Conservation (phyloP, 1,140 invertebrate genomes). For the Aricia agestis region DNA sequence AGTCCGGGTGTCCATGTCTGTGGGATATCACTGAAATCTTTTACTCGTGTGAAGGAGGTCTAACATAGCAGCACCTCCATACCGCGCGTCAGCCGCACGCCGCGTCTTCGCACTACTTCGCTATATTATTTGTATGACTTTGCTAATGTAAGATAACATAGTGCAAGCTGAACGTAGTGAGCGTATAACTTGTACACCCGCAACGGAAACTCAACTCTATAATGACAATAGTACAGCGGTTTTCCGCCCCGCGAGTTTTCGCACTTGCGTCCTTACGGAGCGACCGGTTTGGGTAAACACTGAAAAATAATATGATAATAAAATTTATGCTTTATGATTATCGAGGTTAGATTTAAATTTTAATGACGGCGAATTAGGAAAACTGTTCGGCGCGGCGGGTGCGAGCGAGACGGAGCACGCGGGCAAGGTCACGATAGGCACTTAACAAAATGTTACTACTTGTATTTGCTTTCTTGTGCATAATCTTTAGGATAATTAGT, state of each 20-base stretch:
- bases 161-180: neutral
- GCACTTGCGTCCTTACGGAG: neutral
- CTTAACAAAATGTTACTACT: conserved; percentile 38
- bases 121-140: conserved; percentile 15
- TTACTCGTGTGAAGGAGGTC: neutral
- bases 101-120: conserved; percentile 4
- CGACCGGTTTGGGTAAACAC: conserved; percentile 27
- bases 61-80: neutral
- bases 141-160: conserved; percentile 16
- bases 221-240: neutral
- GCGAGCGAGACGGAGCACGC: conserved; percentile 42
- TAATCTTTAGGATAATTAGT: conserved; percentile 14
- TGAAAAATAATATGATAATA: conserved; percentile 34
- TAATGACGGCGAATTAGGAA: conserved; percentile 42
- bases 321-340: conserved; percentile 36
- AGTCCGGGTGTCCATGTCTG: too few relatives aligned
- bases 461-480: conserved; percentile 18
- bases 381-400: conserved; percentile 43
- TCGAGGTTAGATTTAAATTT: conserved; percentile 34
- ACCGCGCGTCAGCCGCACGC: conserved; percentile 22
- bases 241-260: neutral
- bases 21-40: neutral
- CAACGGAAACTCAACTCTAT: neutral
- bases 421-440: conserved; percentile 55
- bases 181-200: neutral